These are phyloP conservation scores for Dinothrombium tinctorium DNA, from an alignment of 1,140 invertebrate species.

Conservation along the genomic window DNA sequence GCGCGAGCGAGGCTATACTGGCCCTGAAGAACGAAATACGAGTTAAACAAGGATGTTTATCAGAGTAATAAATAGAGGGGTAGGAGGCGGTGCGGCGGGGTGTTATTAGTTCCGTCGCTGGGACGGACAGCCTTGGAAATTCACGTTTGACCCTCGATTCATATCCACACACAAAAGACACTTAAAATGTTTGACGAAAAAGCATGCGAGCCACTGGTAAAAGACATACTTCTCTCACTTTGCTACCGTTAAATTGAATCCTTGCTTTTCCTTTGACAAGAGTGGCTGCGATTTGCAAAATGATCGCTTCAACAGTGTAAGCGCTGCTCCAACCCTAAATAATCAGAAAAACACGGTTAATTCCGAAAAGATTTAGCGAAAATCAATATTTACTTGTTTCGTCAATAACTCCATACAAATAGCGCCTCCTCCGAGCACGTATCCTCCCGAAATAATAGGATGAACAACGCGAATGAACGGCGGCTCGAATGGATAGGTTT, in stretches of 20 bases:
- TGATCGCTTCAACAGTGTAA: conserved; percentile 93
- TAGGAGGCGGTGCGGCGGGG: no score
- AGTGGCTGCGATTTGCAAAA: conserved; percentile 96
- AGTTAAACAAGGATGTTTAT: no score
- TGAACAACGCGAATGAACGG: conserved; percentile 90
- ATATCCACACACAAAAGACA: no score
- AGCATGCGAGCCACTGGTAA: no score
- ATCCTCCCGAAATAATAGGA: conserved; percentile 79
- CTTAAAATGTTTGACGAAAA: no score
- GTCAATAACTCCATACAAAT: conserved; percentile 99
- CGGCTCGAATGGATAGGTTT: conserved; percentile 92
- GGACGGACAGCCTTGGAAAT: no score
- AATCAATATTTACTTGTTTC: conserved; percentile 38
- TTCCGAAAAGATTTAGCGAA: not conserved
- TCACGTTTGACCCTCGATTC: no score
- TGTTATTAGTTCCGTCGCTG: no score
- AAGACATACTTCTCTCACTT: no score
- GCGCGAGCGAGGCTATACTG: no score
- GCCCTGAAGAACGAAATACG: no score
- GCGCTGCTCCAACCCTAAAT: conserved; percentile 82
- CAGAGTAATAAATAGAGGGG: no score
- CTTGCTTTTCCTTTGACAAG: conserved; percentile 95
- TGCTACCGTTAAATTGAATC: conserved; percentile 80
- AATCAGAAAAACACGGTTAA: not conserved
- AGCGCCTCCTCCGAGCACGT: conserved; percentile 49